Conservation (phyloP, 2,797 vertebrate species). For the Mus spretus region DNA sequence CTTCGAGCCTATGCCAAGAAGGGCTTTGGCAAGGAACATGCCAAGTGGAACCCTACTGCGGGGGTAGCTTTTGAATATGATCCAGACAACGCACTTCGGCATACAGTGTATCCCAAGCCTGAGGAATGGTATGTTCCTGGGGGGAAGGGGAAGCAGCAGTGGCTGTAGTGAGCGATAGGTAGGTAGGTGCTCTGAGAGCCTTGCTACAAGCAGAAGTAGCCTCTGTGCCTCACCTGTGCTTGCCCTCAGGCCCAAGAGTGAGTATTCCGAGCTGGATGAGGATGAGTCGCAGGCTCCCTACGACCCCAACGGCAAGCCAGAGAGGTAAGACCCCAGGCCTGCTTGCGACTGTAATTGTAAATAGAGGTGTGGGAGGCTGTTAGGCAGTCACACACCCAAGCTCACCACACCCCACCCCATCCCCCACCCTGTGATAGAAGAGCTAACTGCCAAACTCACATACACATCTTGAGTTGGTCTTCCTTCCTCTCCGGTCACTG, state of each 20-base stretch:
- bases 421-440: neutral
- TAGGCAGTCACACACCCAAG: neutral
- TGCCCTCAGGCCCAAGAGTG: constrained; percentile 96
- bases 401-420: neutral
- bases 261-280: constrained; percentile 98
- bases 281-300: constrained; percentile 97
- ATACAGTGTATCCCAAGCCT: constrained; percentile 97
- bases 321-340: constrained; percentile 90
- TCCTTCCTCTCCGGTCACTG: neutral
- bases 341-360: rapidly evolving
- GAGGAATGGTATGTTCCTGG: constrained; percentile 94
- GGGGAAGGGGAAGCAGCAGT: neutral
- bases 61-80: constrained; percentile 99
- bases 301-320: constrained; percentile 97
- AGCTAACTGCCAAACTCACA: neutral
- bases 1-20: constrained; percentile 98
- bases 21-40: constrained; percentile 98
- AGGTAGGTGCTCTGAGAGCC: neutral
- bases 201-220: neutral
- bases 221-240: neutral
- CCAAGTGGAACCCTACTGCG: constrained; percentile 99
- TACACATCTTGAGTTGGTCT: neutral
- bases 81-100: constrained; percentile 96
- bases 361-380: neutral
- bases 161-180: neutral